Conservation (phyloP, 2,797 vertebrate genomes). For the Holocentrus rufus region DNA sequence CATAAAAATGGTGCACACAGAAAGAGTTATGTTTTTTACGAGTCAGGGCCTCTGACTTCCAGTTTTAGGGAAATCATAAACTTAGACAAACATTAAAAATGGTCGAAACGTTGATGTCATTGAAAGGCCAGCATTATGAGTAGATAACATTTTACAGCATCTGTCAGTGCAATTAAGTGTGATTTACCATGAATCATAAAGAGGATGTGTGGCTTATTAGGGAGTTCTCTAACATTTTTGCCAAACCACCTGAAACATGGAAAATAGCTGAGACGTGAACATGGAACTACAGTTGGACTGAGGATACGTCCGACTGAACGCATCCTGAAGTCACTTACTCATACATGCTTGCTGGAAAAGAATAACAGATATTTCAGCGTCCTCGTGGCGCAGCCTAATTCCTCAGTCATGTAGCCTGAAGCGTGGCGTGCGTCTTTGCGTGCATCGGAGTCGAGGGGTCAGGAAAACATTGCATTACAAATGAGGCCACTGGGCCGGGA, state of each 20-base stretch:
- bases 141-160: conserved; percentile 71
- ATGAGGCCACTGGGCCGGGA: conserved; percentile 65
- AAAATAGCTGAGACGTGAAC: conserved; percentile 12
- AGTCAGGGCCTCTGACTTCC: conserved; percentile 67
- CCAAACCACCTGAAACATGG: conserved; percentile 57
- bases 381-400: background rate
- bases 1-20: conserved; percentile 67
- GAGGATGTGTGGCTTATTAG: conserved; percentile 46
- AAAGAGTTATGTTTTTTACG: conserved; percentile 67
- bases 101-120: conserved; percentile 53
- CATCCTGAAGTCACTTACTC: background rate
- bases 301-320: conserved; percentile 3
- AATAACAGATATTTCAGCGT: conserved; percentile 8
- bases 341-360: background rate
- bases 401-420: conserved; percentile 14
- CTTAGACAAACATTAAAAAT: conserved; percentile 64
- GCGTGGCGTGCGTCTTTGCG: conserved; percentile 22
- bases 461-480: conserved; percentile 60
- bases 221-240: conserved; percentile 19
- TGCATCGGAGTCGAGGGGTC: conserved; percentile 37
- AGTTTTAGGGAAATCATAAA: conserved; percentile 78
- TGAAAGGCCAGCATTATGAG: conserved; percentile 64
- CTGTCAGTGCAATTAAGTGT: conserved; percentile 59
- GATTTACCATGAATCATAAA: conserved; percentile 70
- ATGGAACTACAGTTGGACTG: conserved; percentile 8